These are phyloP conservation scores for Psittacula cyanocephala DNA, from an alignment of 2,113 vertebrate species.

Conservation along the genomic window DNA sequence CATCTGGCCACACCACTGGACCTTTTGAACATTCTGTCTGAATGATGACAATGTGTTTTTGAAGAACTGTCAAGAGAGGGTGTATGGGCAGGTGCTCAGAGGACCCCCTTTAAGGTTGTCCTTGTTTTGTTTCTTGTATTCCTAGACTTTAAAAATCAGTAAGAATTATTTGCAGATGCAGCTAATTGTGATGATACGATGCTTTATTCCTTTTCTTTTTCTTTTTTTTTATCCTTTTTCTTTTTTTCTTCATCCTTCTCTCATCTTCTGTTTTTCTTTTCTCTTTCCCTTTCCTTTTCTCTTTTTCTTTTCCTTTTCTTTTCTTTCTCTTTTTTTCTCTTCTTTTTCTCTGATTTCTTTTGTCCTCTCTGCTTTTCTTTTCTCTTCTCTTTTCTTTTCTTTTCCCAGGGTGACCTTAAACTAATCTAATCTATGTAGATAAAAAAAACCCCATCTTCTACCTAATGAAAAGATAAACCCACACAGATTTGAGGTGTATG, in stretches of 20 bases:
- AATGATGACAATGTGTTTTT: neutral
- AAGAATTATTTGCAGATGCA: neutral
- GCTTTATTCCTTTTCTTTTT: neutral
- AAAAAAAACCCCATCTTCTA: neutral
- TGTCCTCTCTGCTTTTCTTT: neutral
- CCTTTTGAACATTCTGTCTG: neutral
- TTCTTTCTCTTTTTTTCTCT: no score
- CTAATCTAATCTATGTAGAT: constrained; percentile 32
- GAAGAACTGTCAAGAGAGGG: neutral
- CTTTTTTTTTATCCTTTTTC: neutral
- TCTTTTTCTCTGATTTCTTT: neutral
- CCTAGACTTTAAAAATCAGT: neutral
- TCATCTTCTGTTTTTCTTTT: neutral
- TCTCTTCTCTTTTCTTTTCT: no score
- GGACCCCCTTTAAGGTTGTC: neutral
- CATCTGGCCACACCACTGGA: neutral
- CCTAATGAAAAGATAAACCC: constrained; percentile 29
- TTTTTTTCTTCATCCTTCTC: no score
- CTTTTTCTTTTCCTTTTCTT: neutral
- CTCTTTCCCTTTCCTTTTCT: neutral
- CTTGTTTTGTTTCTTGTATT: neutral
- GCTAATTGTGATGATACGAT: neutral
- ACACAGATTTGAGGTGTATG: neutral
- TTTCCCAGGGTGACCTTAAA: constrained; percentile 14
- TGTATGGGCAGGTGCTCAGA: neutral